phyloP scores from a whole-genome alignment of 2,888 invertebrate genomes.

The Hesperia comma region DNA sequence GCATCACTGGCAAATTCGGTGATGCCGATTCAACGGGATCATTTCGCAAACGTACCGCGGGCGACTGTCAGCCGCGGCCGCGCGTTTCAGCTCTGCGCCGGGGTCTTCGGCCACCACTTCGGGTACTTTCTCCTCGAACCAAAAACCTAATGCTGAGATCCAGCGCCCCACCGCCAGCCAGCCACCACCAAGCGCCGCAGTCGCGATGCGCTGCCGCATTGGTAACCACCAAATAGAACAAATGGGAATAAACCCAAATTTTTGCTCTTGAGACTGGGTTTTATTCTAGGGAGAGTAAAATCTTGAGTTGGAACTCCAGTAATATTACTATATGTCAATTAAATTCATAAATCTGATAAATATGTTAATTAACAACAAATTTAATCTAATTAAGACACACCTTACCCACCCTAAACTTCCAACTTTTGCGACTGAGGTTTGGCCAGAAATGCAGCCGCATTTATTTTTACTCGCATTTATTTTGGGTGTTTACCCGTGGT shows the following conservation, averaged over 20 bases:
- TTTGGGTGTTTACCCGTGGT: too few species aligned
- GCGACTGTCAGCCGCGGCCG: conserved; percentile 79
- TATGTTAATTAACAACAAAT: too few species aligned
- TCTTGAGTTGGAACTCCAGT: too few species aligned
- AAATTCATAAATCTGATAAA: too few species aligned
- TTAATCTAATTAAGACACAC: too few species aligned
- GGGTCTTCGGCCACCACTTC: conserved; percentile 76
- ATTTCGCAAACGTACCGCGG: conserved; percentile 74
- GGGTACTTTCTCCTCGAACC: conserved; percentile 75
- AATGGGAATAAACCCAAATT: too few species aligned
- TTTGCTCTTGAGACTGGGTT: not conserved
- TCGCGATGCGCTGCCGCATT: conserved; percentile 9
- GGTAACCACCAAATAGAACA: conserved; percentile 19
- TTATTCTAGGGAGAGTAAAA: not conserved
- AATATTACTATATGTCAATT: too few species aligned
- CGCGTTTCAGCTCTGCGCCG: conserved; percentile 66
- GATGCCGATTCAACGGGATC: conserved; percentile 72
- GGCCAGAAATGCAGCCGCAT: too few species aligned
- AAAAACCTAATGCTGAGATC: conserved; percentile 55
- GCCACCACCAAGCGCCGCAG: conserved; percentile 17
- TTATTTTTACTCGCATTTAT: too few species aligned
- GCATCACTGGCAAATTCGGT: conserved; percentile 70
- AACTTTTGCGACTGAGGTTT: too few species aligned
- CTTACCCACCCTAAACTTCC: too few species aligned
- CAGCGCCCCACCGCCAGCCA: conserved; percentile 49